Conservation (phyloP, 2,113 vertebrate species). For the Ginglymostoma cirratum region DNA sequence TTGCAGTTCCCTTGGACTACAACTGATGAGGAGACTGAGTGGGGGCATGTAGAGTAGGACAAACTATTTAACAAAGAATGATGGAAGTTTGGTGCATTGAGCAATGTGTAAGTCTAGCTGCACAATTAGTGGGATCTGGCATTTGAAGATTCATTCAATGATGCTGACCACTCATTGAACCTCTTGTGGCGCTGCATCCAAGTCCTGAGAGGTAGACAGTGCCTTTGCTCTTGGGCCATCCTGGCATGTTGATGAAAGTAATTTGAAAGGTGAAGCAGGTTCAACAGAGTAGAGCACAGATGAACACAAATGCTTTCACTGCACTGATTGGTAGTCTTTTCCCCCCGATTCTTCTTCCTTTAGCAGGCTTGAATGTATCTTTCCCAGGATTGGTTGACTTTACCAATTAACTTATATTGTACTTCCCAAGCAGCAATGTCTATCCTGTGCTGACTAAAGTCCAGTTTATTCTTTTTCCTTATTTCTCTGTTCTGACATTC, state of each 20-base stretch:
- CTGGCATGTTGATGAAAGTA: not conserved
- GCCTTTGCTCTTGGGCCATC: not conserved
- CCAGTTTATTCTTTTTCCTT: not conserved
- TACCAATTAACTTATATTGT: not conserved
- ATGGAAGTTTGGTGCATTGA: not conserved
- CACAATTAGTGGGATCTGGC: not conserved
- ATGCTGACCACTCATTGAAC: not conserved
- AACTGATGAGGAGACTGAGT: not conserved
- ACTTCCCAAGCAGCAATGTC: not conserved
- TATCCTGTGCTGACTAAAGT: not conserved
- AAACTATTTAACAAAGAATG: not conserved
- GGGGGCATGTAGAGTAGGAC: not conserved
- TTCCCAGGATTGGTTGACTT: not conserved
- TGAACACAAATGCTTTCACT: not conserved
- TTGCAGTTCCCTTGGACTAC: not conserved
- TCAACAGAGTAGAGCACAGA: not conserved
- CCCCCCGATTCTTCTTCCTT: not conserved
- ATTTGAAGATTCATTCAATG: not conserved
- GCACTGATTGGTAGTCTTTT: not conserved
- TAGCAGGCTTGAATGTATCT: not conserved
- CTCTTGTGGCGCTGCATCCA: not conserved
- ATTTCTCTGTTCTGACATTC: not conserved
- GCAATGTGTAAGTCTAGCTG: not conserved
- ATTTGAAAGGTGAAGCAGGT: not conserved
- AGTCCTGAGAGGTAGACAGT: not conserved